phyloP scores from a whole-genome alignment of 2,888 invertebrate species.

The Eupithecia vulgata region DNA sequence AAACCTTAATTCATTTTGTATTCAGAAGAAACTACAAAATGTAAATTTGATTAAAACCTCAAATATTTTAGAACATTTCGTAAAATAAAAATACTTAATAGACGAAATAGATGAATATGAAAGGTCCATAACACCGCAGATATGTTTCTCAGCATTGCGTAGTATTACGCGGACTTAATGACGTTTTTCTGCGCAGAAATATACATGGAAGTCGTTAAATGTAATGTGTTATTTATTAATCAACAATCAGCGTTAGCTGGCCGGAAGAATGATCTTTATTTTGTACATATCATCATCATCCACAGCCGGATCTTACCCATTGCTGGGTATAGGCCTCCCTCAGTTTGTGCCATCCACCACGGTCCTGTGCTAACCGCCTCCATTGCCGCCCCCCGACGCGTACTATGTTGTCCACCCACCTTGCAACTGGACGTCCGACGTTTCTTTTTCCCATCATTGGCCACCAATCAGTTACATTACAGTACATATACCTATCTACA shows the following conservation, averaged over 20 bases:
- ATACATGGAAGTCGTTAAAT: slow-evolving; percentile 26
- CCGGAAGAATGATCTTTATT: slow-evolving; percentile 1
- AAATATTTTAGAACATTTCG: not conserved
- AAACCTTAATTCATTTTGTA: not conserved
- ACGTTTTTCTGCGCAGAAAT: slow-evolving; percentile 31
- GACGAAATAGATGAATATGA: slow-evolving; percentile 8
- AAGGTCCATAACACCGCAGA: slow-evolving; percentile 12
- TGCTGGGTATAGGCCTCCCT: too few relatives aligned
- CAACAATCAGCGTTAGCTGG: not conserved
- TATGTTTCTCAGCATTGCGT: slow-evolving; percentile 35
- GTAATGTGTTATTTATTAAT: not conserved
- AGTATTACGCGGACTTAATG: slow-evolving; percentile 40
- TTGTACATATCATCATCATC: too few relatives aligned
- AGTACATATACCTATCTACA: too few relatives aligned
- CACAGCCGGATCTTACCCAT: too few relatives aligned
- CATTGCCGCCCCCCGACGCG: too few relatives aligned
- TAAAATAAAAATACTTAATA: not conserved
- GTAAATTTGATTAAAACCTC: not conserved
- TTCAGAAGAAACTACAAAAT: not conserved
- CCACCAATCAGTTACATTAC: too few relatives aligned
- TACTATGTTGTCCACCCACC: too few relatives aligned
- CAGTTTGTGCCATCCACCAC: too few relatives aligned
- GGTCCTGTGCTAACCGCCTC: too few relatives aligned
- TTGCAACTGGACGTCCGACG: too few relatives aligned
- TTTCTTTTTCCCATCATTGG: too few relatives aligned